A percentile compares a stretch with the other conserved stretches of the same genome.
Conservation (phyloP, 2,113 vertebrate genomes). For the Ceratotherium simum region DNA sequence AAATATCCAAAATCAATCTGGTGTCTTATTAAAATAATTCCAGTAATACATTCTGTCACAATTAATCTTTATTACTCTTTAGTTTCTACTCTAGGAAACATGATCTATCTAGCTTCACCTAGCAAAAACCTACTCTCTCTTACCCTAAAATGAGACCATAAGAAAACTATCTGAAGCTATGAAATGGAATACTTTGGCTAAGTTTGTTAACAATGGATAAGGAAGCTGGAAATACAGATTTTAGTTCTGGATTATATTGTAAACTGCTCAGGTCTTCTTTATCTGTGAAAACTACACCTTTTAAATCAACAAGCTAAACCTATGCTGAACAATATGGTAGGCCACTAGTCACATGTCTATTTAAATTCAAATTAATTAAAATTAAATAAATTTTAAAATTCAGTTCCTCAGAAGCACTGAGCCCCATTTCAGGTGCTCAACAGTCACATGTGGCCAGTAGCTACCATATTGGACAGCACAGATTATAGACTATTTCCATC, state of each 20-base stretch:
- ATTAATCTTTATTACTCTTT: constrained; percentile 1
- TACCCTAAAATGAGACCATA: neutral
- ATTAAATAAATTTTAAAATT: neutral
- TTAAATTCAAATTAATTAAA: constrained; percentile 22
- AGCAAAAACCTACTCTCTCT: neutral
- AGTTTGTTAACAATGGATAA: neutral
- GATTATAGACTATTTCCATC: neutral
- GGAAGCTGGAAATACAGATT: neutral
- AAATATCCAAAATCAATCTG: neutral
- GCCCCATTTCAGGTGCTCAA: neutral
- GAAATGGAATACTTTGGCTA: neutral
- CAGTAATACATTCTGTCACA: neutral
- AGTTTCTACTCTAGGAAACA: neutral
- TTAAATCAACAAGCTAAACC: neutral
- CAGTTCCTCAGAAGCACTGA: neutral
- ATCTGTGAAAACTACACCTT: constrained; percentile 18
- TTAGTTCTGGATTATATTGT: neutral
- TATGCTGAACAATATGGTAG: neutral
- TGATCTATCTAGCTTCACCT: neutral
- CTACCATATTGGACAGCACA: neutral
- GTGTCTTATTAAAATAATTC: neutral
- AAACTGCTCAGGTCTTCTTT: neutral
- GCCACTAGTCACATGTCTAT: neutral
- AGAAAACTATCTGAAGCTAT: neutral
- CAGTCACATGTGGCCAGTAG: neutral